A percentile compares a stretch with the other conserved stretches of the same genome.
These are phyloP conservation scores for Oreamnos americanus DNA, from an alignment of 2,113 vertebrate genomes.

Conservation along the genomic window DNA sequence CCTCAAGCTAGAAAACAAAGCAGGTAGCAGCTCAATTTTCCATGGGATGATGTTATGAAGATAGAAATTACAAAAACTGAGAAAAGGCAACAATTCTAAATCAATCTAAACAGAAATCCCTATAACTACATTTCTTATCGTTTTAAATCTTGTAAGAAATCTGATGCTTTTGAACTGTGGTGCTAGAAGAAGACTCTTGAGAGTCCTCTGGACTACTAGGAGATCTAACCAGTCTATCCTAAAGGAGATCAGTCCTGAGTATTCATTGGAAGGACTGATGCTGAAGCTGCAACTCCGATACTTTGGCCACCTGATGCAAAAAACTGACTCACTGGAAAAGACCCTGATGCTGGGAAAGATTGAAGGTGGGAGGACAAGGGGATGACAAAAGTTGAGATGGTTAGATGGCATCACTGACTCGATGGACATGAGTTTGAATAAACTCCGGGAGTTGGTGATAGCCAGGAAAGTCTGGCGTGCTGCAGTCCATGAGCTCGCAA, in stretches of 20 bases:
- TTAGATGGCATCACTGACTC: not conserved
- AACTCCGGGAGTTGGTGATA: not conserved
- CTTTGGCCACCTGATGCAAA: not conserved
- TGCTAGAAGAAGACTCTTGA: not conserved
- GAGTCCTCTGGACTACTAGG: not conserved
- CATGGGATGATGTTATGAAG: not conserved
- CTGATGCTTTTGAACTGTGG: not conserved
- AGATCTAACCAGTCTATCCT: not conserved
- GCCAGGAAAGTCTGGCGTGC: not conserved
- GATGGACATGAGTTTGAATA: not conserved
- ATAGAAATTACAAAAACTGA: not conserved
- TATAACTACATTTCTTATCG: not conserved
- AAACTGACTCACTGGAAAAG: not conserved
- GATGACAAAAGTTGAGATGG: not conserved
- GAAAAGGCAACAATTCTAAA: not conserved
- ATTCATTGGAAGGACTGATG: not conserved
- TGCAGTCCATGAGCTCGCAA: not conserved
- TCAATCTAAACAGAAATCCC: not conserved
- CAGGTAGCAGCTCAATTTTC: not conserved
- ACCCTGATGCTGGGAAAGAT: not conserved
- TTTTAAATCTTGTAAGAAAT: not conserved
- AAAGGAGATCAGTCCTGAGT: not conserved
- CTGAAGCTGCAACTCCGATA: not conserved
- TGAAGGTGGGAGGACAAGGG: not conserved
- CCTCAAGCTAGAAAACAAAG: constrained; percentile 5